Evolutionary conservation across 2,113 vertebrate genomes (phyloP).

Genomic region (Empidonax alnorum): DNA sequence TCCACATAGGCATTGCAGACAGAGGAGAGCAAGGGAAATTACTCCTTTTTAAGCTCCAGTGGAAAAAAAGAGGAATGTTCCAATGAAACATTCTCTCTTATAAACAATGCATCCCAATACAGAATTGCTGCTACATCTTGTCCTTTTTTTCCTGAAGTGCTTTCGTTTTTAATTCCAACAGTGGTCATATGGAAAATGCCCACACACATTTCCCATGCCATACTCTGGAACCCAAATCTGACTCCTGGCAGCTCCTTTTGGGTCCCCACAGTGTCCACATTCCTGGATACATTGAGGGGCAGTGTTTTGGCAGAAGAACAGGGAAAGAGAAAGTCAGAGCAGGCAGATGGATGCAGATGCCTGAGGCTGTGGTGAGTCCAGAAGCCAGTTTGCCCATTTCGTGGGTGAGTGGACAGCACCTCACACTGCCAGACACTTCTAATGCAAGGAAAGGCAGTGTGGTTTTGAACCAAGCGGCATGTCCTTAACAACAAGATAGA

Average conservation of each 20-base stretch:
- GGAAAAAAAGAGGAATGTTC: background rate
- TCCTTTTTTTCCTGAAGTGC: background rate
- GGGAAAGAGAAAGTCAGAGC: background rate
- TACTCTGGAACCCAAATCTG: background rate
- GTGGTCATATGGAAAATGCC: background rate
- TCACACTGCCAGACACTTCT: accelerated
- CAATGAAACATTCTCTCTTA: background rate
- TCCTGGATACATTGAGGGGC: background rate
- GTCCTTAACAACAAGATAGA: background rate
- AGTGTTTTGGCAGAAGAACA: background rate
- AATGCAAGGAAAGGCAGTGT: background rate
- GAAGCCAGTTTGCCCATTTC: background rate
- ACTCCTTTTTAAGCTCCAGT: background rate
- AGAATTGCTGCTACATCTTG: background rate
- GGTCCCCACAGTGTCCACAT: accelerated
- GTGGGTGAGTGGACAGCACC: accelerated
- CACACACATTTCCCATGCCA: background rate
- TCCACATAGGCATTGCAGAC: background rate
- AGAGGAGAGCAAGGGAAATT: background rate
- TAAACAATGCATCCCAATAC: background rate
- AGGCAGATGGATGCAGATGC: background rate
- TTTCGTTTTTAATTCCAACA: background rate
- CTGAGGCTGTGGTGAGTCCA: accelerated
- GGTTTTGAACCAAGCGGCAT: background rate
- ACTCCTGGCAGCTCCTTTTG: background rate